A percentile compares a stretch with the other conserved stretches of the same genome.
Evolutionary conservation across 2,797 vertebrate genomes (phyloP).

Genomic region (Enteromius mattozi): DNA sequence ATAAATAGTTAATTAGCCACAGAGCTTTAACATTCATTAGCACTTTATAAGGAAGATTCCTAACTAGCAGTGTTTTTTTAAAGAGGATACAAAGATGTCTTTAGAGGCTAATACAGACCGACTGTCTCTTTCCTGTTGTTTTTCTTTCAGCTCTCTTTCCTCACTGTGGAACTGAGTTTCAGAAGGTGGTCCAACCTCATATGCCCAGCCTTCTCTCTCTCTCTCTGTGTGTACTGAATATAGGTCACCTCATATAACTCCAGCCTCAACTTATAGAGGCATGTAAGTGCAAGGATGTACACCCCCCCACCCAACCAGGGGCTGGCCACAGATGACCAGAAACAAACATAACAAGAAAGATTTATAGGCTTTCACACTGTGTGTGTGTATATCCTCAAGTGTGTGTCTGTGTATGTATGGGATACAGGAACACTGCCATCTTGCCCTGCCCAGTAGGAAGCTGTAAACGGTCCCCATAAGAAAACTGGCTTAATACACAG

Average conservation of each 20-base stretch:
- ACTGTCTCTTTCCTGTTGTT: slow-evolving; percentile 26
- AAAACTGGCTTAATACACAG: not conserved
- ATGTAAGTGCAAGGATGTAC: not conserved
- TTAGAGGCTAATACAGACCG: slow-evolving; percentile 19
- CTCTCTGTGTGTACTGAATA: slow-evolving; percentile 19
- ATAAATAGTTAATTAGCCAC: not conserved
- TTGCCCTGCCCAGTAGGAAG: not conserved
- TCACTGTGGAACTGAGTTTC: slow-evolving; percentile 8
- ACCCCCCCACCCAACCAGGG: not conserved
- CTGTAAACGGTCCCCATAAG: not conserved
- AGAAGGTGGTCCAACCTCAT: slow-evolving; percentile 20
- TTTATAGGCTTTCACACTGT: slow-evolving; percentile 8
- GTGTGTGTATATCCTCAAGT: not conserved
- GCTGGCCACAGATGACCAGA: slow-evolving; percentile 9
- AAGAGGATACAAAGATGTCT: not conserved
- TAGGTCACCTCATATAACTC: slow-evolving; percentile 34
- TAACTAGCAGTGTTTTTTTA: not conserved
- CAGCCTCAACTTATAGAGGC: slow-evolving; percentile 1
- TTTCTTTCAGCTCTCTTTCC: slow-evolving; percentile 9
- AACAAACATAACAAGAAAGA: not conserved
- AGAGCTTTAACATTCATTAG: not conserved
- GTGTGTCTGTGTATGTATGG: not conserved
- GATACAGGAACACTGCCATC: not conserved
- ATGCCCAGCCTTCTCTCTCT: slow-evolving; percentile 8
- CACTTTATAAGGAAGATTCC: not conserved